A percentile compares a stretch with the other conserved stretches of the same genome.
These are phyloP conservation scores for Fragum fragum DNA, from an alignment of 2,888 invertebrate species.

Conservation along the genomic window DNA sequence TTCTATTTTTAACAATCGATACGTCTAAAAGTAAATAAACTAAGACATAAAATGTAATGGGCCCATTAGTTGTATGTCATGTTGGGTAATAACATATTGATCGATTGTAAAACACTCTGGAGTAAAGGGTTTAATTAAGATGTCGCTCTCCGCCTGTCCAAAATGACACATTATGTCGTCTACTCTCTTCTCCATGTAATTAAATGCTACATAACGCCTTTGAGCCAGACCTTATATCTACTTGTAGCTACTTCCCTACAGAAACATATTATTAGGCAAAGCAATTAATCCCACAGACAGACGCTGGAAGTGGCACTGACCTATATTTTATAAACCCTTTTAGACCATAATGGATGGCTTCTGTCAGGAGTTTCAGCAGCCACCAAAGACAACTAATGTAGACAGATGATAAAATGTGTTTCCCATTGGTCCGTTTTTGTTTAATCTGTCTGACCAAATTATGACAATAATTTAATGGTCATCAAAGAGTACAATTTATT, in stretches of 20 bases:
- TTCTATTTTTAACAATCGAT: too few species aligned
- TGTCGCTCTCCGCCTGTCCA: not conserved
- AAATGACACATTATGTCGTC: slow-evolving; percentile 6
- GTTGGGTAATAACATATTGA: too few species aligned
- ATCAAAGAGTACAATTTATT: too few species aligned
- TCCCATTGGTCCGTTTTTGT: too few species aligned
- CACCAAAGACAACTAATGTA: too few species aligned
- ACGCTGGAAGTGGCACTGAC: not conserved
- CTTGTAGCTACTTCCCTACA: not conserved
- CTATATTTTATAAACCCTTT: not conserved
- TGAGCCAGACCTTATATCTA: not conserved
- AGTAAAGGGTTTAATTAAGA: not conserved
- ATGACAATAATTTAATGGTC: too few species aligned
- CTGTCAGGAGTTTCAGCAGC: not conserved
- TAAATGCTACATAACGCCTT: not conserved
- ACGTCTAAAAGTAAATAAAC: too few species aligned
- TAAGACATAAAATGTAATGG: too few species aligned
- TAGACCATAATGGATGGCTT: not conserved
- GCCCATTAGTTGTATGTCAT: too few species aligned
- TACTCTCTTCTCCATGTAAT: not conserved
- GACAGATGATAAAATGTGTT: too few species aligned
- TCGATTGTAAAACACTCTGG: too few species aligned
- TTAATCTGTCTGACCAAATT: too few species aligned
- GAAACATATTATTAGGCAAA: not conserved
- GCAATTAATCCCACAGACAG: slow-evolving; percentile 1